Evolutionary conservation across 2,113 vertebrate genomes (phyloP).

Genomic region (Nerophis lumbriciformis): DNA sequence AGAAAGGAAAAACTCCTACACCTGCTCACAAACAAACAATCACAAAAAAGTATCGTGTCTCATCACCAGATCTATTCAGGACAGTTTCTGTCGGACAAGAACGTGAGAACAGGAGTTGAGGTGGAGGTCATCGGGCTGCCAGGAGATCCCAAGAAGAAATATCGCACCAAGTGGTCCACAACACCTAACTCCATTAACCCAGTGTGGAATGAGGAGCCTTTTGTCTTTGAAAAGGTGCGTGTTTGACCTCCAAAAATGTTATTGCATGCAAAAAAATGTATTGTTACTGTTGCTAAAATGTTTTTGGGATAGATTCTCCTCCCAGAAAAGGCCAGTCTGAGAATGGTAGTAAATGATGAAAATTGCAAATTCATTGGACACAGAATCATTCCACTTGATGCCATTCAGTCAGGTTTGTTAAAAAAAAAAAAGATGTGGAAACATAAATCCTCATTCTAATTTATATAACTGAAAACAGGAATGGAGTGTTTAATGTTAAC

Average conservation of each 20-base stretch:
- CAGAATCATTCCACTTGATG: constrained; percentile 86
- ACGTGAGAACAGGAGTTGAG: constrained; percentile 86
- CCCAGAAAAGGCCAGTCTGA: constrained; percentile 87
- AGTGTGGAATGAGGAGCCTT: constrained; percentile 94
- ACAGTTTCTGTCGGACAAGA: constrained; percentile 93
- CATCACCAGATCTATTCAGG: constrained; percentile 85
- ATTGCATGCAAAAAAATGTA: background rate
- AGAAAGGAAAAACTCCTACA: too few species aligned
- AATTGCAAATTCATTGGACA: constrained; percentile 94
- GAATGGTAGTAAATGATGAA: constrained; percentile 88
- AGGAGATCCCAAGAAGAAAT: constrained; percentile 90
- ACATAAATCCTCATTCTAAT: constrained; percentile 9
- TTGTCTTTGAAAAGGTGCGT: constrained; percentile 93
- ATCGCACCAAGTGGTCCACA: constrained; percentile 84
- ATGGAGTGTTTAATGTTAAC: constrained; percentile 9
- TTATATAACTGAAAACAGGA: constrained; percentile 19
- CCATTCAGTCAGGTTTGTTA: constrained; percentile 82
- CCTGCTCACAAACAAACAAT: too few species aligned
- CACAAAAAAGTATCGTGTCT: background rate
- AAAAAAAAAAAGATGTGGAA: too few species aligned
- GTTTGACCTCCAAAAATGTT: background rate
- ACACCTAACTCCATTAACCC: constrained; percentile 90
- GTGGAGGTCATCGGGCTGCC: constrained; percentile 92
- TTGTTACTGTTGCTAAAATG: constrained; percentile 7
- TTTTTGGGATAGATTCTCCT: constrained; percentile 81